Conservation (phyloP, 2,113 vertebrate genomes). For the Clarias magur region DNA sequence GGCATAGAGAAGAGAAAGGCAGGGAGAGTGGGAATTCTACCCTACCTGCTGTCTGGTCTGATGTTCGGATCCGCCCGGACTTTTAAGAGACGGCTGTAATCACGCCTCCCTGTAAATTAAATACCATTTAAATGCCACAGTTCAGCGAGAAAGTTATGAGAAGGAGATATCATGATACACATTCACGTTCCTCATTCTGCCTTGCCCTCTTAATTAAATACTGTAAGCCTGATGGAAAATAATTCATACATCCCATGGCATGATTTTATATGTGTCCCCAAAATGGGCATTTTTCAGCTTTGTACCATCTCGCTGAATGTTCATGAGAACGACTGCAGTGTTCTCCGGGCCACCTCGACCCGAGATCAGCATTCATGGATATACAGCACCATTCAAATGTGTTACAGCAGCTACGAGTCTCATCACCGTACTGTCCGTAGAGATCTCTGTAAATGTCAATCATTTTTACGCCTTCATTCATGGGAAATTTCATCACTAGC, state of each 20-base stretch:
- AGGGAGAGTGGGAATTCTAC: not conserved
- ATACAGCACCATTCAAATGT: no score
- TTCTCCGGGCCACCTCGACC: no score
- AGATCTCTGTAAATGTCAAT: no score
- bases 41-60: not conserved
- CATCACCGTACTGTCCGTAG: no score
- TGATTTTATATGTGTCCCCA: no score
- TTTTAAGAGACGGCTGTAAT: not conserved
- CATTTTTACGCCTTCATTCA: not conserved
- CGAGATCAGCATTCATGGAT: no score
- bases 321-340: no score
- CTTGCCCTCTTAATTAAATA: not conserved
- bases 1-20: not conserved
- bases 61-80: not conserved
- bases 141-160: not conserved
- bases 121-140: not conserved
- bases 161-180: not conserved
- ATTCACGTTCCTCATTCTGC: not conserved
- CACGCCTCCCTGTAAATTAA: not conserved
- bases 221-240: not conserved
- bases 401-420: no score
- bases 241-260: not conserved
- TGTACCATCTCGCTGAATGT: no score
- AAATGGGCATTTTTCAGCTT: no score
- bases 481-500: not conserved